phyloP scores from a whole-genome alignment of 2,888 invertebrate species.

The Leistus spinibarbis region DNA sequence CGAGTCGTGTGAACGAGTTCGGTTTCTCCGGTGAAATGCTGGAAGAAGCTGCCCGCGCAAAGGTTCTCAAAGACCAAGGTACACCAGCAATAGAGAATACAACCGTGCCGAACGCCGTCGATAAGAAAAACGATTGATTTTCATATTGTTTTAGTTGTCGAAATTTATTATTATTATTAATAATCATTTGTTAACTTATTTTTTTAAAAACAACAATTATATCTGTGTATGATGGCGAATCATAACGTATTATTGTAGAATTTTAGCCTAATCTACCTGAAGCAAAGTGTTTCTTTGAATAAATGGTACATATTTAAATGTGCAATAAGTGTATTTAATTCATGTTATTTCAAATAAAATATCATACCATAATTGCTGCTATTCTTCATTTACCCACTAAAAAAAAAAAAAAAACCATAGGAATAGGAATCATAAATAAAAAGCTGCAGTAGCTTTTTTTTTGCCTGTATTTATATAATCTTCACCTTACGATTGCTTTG shows the following conservation, averaged over 20 bases:
- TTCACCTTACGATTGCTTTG: too few relatives aligned
- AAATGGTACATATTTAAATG: constrained; percentile 27
- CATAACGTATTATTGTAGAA: background rate
- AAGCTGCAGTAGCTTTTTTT: too few relatives aligned
- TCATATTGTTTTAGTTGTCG: background rate
- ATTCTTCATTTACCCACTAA: too few relatives aligned
- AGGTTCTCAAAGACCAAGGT: constrained; percentile 1
- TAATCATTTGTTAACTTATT: constrained; percentile 20
- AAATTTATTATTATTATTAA: constrained; percentile 9
- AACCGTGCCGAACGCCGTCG: background rate
- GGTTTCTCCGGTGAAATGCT: constrained; percentile 96
- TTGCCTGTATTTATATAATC: too few relatives aligned
- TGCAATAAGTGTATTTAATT: constrained; percentile 13
- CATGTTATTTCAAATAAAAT: constrained; percentile 16
- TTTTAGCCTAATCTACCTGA: background rate
- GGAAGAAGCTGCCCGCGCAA: constrained; percentile 59
- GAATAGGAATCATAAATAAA: too few relatives aligned
- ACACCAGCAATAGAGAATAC: constrained; percentile 23
- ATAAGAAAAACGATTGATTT: constrained; percentile 37
- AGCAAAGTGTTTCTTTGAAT: constrained; percentile 14
- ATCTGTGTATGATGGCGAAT: background rate
- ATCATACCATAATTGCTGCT: background rate
- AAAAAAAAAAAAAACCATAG: too few relatives aligned
- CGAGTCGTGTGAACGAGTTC: constrained; percentile 94
- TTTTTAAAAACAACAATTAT: constrained; percentile 11